Conservation (phyloP, 2,797 vertebrate species). For the Galago senegalensis region DNA sequence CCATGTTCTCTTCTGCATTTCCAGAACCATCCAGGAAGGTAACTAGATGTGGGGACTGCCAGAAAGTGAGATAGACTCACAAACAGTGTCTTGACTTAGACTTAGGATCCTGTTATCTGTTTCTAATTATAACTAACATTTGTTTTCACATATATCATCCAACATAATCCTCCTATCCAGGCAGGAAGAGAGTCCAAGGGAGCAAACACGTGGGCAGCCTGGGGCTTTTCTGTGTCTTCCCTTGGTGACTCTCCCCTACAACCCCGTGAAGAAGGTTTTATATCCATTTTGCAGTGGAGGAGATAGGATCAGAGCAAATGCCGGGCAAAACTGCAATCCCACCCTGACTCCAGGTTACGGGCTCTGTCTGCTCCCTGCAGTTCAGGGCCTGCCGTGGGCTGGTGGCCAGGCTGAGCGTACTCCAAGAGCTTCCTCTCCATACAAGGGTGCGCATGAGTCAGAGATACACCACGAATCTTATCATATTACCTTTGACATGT, state of each 20-base stretch:
- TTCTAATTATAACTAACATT: conserved; percentile 65
- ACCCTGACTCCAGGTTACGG: neutral
- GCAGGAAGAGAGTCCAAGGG: neutral
- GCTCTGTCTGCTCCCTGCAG: neutral
- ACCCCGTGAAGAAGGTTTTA: neutral
- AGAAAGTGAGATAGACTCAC: neutral
- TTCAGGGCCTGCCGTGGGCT: neutral
- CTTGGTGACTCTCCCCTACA: neutral
- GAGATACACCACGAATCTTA: neutral
- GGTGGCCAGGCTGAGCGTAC: neutral
- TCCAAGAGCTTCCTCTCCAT: neutral
- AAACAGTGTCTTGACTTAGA: neutral
- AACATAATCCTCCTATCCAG: neutral
- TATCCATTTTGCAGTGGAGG: neutral
- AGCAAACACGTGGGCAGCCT: neutral
- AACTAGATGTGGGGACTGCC: neutral
- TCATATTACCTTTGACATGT: neutral
- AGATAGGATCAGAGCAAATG: neutral
- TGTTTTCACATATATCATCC: conserved; percentile 51
- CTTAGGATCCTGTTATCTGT: neutral
- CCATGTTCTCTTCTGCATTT: neutral
- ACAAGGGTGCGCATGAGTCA: neutral
- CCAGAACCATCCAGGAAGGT: neutral
- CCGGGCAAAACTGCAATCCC: neutral
- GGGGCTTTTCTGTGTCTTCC: neutral